Evolutionary conservation across 2,113 vertebrate genomes (phyloP).

Genomic region (Alosa alosa): DNA sequence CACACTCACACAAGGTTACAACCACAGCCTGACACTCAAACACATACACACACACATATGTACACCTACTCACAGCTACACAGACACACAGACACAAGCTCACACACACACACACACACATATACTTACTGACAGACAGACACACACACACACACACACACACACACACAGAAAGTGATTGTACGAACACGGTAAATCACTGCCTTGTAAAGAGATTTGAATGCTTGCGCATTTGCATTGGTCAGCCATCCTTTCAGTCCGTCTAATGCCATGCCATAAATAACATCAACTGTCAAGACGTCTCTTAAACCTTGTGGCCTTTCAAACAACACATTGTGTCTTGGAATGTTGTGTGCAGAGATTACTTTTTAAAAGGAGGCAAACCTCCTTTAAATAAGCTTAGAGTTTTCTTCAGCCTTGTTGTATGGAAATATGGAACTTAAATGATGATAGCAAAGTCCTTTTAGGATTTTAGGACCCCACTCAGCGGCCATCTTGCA

Average conservation of each 20-base stretch:
- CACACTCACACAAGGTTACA: background rate
- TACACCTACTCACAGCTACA: background rate
- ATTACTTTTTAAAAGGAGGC: background rate
- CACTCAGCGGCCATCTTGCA: too few species aligned
- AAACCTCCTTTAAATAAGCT: background rate
- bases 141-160: background rate
- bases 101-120: background rate
- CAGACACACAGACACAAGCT: background rate
- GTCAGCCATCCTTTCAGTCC: background rate
- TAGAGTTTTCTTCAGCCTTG: background rate
- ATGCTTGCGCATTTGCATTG: conserved; percentile 15
- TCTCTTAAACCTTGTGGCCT: conserved; percentile 13
- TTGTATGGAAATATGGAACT: background rate
- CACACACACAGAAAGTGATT: background rate
- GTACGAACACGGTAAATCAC: background rate
- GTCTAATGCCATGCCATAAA: background rate
- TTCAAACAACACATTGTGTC: background rate
- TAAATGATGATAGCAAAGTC: too few species aligned
- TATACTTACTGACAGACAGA: background rate
- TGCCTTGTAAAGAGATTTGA: conserved; percentile 9
- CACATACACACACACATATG: background rate
- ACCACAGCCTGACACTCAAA: background rate
- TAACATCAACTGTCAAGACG: background rate
- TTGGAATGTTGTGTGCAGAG: background rate
- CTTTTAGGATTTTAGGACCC: too few species aligned